Percentiles rank a stretch among this genome's conserved stretches.
These are phyloP conservation scores for Picathartes gymnocephalus DNA, from an alignment of 2,113 vertebrate species.

Conservation along the genomic window DNA sequence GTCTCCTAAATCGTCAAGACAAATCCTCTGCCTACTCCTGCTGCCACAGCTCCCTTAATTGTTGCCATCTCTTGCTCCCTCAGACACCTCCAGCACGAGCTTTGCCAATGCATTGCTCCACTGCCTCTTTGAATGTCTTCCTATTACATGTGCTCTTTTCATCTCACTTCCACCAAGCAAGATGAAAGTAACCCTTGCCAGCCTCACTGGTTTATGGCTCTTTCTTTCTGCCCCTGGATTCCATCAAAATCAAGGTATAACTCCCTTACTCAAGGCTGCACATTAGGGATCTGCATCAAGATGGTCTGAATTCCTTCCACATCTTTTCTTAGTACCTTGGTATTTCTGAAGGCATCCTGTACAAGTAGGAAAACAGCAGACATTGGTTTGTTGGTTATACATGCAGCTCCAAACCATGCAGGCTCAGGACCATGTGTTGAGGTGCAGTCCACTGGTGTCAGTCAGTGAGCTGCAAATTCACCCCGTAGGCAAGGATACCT, in stretches of 20 bases:
- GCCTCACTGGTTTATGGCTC: neutral
- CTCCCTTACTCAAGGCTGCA: neutral
- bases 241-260: neutral
- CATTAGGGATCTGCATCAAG: neutral
- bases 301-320: neutral
- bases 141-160: neutral
- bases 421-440: neutral
- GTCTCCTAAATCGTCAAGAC: constrained; percentile 25
- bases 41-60: constrained; percentile 22
- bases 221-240: neutral
- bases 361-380: neutral
- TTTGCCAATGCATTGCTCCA: neutral
- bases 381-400: fast-evolving
- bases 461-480: neutral
- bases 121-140: neutral
- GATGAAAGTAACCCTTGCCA: neutral
- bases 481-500: fast-evolving
- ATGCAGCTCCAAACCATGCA: neutral
- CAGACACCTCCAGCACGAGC: constrained; percentile 25
- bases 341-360: neutral
- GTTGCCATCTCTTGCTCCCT: constrained; percentile 27
- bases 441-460: neutral
- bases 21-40: constrained; percentile 53
- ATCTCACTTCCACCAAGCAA: neutral
- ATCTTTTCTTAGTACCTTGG: neutral